Conservation (phyloP, 2,888 invertebrate genomes). For the Machimus atricapillus region DNA sequence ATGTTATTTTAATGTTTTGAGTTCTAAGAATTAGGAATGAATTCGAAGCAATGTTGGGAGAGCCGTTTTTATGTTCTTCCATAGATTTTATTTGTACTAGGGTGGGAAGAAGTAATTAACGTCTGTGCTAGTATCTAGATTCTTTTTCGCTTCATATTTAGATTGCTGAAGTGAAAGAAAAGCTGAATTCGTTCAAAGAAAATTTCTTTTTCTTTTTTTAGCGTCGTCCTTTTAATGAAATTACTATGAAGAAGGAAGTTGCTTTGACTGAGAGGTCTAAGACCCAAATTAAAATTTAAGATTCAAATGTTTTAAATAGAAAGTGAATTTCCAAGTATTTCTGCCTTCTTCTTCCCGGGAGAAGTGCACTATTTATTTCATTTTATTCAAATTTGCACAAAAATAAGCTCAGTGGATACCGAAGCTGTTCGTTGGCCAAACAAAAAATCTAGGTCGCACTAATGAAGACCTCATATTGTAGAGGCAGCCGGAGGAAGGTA, state of each 20-base stretch:
- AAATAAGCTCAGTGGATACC: neutral
- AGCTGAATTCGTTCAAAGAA: neutral
- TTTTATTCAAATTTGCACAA: neutral
- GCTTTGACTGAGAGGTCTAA: neutral
- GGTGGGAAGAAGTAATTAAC: neutral
- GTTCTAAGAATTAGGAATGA: neutral
- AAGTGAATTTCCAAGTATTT: neutral
- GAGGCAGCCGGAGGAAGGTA: neutral
- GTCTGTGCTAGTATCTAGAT: neutral
- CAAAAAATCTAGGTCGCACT: neutral
- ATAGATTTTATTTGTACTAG: neutral
- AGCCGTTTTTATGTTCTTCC: neutral
- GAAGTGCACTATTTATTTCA: neutral
- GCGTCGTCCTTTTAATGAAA: neutral
- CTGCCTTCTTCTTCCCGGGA: neutral
- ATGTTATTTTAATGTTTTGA: neutral
- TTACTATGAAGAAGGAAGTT: neutral
- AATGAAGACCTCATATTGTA: neutral
- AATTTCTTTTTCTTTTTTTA: neutral
- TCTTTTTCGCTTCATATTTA: neutral
- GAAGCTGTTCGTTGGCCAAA: neutral
- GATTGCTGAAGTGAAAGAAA: neutral
- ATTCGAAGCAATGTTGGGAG: neutral
- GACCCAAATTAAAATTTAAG: neutral
- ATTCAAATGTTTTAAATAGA: neutral